Base-by-base conservation (phyloP, 92 coral and sea anemone species). In the Zoanthus sociatus region DNA sequence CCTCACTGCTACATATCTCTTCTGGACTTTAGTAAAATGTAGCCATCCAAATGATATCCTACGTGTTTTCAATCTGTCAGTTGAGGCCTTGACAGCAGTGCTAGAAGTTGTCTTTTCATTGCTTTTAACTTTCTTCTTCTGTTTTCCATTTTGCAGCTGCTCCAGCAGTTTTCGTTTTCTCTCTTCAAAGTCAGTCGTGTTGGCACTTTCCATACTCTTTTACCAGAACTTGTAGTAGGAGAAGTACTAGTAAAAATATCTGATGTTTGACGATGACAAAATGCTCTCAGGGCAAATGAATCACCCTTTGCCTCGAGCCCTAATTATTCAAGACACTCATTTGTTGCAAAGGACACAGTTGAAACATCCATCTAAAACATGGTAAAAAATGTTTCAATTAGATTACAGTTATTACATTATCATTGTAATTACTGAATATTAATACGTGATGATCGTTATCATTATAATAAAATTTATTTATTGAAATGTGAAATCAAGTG, bases 241-340 rank as follows among this genome's bases (percentile, higher is more conserved):
- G 32, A 33, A 50, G 87, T 66, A 33, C 9, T 11, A 64, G 75
- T 17, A n/a, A 58, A 56, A 5, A 21, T 60, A 11, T 58, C 47
- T 58, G 26, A 5, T 81, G 44, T 74, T 58, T 61, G 68, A 61
- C 54, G 70, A 50, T 69, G 69, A 72, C 90, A 88, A 67, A 90
- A 90, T 20, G 78, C 58, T 76, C 86, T 78, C 16, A 90, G 87
- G 45, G 90, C 79, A 79, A 86, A 87, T 73, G 86, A 18, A 71
- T 87, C 87, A 12, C 92, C 90, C 53, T 86, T 85, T 69, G 92
- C 90, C 60, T 50, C 48, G 16, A 90, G 78, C 86, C 92, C 90
- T 71, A 78, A 90, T 37, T 90, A 87, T 67, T 31, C 87, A 64
- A 86, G 89, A 71, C 74, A 64, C 87, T 51, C 79, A 79, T 81